Percentiles rank a stretch among this genome's conserved stretches.
phyloP scores from a whole-genome alignment of 2,113 vertebrate species.

The Chaetura pelagica region DNA sequence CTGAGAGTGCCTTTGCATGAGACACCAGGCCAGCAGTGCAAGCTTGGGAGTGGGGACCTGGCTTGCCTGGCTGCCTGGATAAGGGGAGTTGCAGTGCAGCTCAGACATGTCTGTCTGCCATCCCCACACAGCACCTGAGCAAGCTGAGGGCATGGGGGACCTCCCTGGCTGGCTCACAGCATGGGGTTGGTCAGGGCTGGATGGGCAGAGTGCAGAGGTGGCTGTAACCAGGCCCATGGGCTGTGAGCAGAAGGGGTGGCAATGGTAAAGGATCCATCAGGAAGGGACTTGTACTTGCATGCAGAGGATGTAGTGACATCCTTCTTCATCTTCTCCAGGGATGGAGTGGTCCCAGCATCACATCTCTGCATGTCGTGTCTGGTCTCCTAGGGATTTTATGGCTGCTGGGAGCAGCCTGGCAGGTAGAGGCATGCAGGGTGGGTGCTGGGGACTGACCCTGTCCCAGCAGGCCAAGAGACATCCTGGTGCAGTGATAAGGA shows the following conservation, averaged over 20 bases:
- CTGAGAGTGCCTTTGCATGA: neutral
- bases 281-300: neutral
- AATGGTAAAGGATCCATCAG: neutral
- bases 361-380: rapidly evolving
- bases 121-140: neutral
- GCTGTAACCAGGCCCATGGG: neutral
- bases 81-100: neutral
- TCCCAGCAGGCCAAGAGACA: neutral
- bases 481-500: neutral
- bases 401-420: neutral
- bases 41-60: neutral
- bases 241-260: neutral
- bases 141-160: rapidly evolving
- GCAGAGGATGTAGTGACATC: neutral
- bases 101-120: neutral
- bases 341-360: neutral
- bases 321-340: neutral
- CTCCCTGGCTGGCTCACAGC: neutral
- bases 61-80: neutral
- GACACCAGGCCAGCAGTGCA: neutral
- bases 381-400: neutral
- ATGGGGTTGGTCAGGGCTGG: rapidly evolving
- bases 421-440: neutral
- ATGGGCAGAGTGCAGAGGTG: neutral
- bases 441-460: neutral